Conservation (phyloP, 2,797 vertebrate species). For the Megalops cyprinoides region DNA sequence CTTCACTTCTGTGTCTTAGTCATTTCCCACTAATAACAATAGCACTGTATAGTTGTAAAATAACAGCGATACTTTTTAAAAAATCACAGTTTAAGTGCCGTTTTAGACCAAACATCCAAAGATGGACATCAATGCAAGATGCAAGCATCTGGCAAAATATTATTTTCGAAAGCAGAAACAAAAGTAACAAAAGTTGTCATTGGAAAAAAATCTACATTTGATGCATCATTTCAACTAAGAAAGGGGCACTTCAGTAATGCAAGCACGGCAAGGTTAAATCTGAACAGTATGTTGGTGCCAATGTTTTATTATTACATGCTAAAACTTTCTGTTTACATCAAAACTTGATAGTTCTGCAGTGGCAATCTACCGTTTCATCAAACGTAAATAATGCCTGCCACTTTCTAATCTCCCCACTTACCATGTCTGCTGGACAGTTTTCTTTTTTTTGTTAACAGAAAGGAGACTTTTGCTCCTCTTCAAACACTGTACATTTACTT, state of each 20-base stretch:
- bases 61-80: background rate
- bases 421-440: background rate
- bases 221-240: no score
- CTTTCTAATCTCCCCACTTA: background rate
- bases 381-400: background rate
- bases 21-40: slow-evolving; percentile 1
- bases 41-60: background rate
- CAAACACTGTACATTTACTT: background rate
- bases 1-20: slow-evolving; percentile 10
- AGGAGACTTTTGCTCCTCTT: background rate
- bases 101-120: background rate
- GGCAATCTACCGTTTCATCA: background rate
- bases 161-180: background rate
- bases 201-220: no score
- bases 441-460: background rate
- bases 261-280: no score
- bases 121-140: background rate
- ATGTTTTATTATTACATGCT: no score
- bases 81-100: background rate
- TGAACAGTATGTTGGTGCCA: background rate
- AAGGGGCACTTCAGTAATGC: no score
- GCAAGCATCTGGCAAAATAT: background rate
- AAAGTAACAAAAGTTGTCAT: background rate
- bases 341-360: background rate
- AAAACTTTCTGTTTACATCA: background rate